Evolutionary conservation across 2,888 invertebrate genomes (phyloP), one percentile per base, ranked within the genome.

Genomic region (Drosophila austrosaltans): DNA sequence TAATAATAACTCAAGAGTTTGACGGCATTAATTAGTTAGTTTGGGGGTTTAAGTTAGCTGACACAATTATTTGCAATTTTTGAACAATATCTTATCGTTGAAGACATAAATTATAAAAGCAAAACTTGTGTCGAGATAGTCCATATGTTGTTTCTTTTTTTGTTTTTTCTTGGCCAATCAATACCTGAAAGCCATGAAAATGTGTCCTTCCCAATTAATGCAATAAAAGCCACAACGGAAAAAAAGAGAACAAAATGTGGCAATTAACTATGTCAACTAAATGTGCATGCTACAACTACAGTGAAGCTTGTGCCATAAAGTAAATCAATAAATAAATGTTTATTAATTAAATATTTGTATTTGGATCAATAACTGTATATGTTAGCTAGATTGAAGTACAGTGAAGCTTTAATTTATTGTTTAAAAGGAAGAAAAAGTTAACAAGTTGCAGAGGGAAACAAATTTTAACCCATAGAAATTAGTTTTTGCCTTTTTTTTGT

Each of bases 1-100:
- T 40, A 58, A 8, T 7, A 40, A 22, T 40, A n/a, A 22, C 8
- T 25, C n/a, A n/a, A 39, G 22, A 40, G 40, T 71, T 54, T 39
- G n/a, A 28, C 30, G 25, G 39, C 12, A 10, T 63, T 79, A 79
- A 79, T 82, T 79, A 77, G 79, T 56, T 77, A 71, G 58, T 58
- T 58, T 66, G 57, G 77, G 68, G 57, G 77, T 66, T 68, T 61
- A 71, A 59, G 61, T 58, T 69, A 61, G 72, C 22, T 57, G 40
- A 22, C 22, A 61, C 72, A 72, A 72, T 72, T 72, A 72, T 72
- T 58, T 72, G 66, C 72, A 69, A 69, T 69, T 70, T 70, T 42
- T 48, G 2, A 48, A 48, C 48, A 57, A 54, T 61, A 66, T 61
- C 22, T 32, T 30, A 20, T 22, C 32, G 39, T 53, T 48, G 1